Evolutionary conservation across 2,113 vertebrate species (phyloP), one percentile per base, ranked within the genome.

Genomic region (Pleuronectes platessa): DNA sequence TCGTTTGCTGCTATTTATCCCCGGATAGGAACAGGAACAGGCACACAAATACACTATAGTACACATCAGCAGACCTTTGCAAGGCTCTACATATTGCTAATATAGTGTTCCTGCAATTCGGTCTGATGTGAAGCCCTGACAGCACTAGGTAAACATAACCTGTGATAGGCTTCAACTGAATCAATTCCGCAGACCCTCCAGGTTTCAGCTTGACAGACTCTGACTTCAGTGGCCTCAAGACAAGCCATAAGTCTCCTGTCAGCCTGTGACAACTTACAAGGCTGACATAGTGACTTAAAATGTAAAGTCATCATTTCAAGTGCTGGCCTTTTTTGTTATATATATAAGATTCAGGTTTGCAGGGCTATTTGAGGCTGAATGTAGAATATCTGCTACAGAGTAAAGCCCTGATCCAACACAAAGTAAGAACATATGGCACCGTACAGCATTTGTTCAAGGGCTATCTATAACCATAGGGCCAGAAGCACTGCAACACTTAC

Each of bases 241-340:
- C 70, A 78, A 67, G 60, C 71, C 61, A 31, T 53, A 68, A 60
- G 51, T 75, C 68, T 71, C 27, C 61, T 59, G 68, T 76, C 74
- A 76, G 23, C 13, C 18, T 61, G 42, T 45, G 55, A 75, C 77
- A 83, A 81, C 61, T 71, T 77, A 45, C 4, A 79, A 27, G 35
- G 62, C 74, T 77, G 81, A 78, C 64, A 20, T 0, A 23, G 26
- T 27, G 68, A 74, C 62, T 78, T 60, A 59, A 76, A 71, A 49
- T 83, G 74, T 40, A 7, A 76, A 74, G 81, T 68, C 69, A 68
- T 81, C 58, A 61, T n/a, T 77, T 72, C 62, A 72, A 61, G 26
- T 20, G 37, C 45, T 61, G 53, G 68, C 62, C 53, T 27, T 18
- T 72, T 59, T 21, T 58, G 26, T 51, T 18, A 24, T 14, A 2